Evolutionary conservation across 2,888 invertebrate species (phyloP).

Genomic region (Crossocerus cetratus): DNA sequence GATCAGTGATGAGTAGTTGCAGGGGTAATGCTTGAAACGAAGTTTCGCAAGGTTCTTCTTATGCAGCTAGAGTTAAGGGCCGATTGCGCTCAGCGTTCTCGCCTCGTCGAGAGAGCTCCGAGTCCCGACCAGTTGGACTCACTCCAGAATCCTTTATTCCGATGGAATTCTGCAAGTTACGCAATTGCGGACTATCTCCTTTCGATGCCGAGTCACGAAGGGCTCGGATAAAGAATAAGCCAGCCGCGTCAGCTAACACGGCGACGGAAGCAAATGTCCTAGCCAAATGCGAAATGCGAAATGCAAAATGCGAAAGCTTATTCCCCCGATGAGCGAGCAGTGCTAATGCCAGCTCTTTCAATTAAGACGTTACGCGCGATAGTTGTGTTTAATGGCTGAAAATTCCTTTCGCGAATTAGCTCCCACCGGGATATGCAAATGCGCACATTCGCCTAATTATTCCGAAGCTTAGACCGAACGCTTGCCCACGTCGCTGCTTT

Average conservation of each 20-base stretch:
- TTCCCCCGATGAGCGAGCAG: too few species aligned
- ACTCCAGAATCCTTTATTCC: slow-evolving; percentile 33
- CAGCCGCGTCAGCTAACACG: slow-evolving; percentile 16
- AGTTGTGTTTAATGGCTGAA: not conserved
- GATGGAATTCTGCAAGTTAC: slow-evolving; percentile 13
- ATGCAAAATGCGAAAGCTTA: too few species aligned
- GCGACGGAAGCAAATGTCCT: too few species aligned
- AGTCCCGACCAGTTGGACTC: slow-evolving; percentile 21
- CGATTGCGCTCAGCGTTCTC: not conserved
- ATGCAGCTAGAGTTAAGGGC: too few species aligned
- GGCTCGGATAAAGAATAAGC: slow-evolving; percentile 16
- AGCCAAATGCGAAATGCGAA: too few species aligned
- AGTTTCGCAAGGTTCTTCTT: too few species aligned
- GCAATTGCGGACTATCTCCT: slow-evolving; percentile 13
- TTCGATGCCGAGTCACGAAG: slow-evolving; percentile 12
- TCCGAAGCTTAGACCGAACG: not conserved
- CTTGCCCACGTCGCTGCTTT: too few species aligned
- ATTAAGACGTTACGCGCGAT: not conserved
- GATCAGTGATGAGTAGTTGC: too few species aligned
- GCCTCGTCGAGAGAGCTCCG: slow-evolving; percentile 8
- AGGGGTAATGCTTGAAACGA: too few species aligned
- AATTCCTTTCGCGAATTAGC: slow-evolving; percentile 3
- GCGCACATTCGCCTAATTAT: not conserved
- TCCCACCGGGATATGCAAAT: not conserved
- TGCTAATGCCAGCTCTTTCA: not conserved